Evolutionary conservation across 2,113 vertebrate species (phyloP).

Genomic region (Muntiacus muntjak): DNA sequence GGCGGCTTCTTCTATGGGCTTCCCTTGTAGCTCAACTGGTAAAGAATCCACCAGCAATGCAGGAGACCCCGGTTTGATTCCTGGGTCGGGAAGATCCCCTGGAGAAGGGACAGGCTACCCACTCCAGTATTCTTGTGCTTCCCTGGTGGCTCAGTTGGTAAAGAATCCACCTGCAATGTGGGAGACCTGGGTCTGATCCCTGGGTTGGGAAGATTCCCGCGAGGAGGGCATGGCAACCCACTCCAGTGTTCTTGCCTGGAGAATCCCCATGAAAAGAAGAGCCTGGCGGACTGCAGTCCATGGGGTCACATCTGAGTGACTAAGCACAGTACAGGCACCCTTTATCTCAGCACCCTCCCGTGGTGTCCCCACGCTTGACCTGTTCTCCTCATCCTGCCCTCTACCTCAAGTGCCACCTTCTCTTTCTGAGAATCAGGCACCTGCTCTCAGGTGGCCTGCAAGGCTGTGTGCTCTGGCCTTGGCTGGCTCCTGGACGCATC

Average conservation of each 20-base stretch:
- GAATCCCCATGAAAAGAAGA: background rate
- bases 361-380: background rate
- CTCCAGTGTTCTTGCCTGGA: background rate
- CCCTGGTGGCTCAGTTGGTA: background rate
- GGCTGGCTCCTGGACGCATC: background rate
- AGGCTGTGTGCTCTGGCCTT: background rate
- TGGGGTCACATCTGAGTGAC: background rate
- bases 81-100: background rate
- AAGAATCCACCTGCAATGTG: background rate
- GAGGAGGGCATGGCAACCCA: background rate
- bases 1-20: background rate
- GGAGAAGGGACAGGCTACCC: background rate
- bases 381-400: background rate
- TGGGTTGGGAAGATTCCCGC: background rate
- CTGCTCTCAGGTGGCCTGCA: background rate
- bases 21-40: background rate
- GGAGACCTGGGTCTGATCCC: background rate
- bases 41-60: background rate
- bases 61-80: background rate
- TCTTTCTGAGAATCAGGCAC: background rate
- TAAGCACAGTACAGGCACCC: background rate
- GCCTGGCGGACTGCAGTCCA: fast-evolving
- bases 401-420: background rate
- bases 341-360: background rate
- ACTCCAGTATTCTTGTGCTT: background rate